These are phyloP conservation scores for Melinaea menophilus DNA, from an alignment of 2,888 invertebrate genomes.

Conservation along the genomic window DNA sequence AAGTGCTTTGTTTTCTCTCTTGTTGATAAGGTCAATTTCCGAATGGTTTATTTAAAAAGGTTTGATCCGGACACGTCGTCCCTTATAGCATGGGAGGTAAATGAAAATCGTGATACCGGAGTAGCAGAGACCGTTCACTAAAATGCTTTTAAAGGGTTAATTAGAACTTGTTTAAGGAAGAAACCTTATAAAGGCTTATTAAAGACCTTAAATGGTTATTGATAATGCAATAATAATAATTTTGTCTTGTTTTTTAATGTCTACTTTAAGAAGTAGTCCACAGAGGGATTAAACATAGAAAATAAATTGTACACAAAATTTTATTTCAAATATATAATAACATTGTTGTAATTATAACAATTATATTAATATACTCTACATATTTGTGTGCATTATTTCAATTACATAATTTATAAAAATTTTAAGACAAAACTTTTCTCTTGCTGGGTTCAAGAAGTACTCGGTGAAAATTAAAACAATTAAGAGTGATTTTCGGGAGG, in stretches of 20 bases:
- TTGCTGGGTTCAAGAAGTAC: background rate
- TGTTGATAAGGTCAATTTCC: too few relatives aligned
- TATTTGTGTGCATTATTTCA: too few relatives aligned
- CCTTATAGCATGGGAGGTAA: slow-evolving; percentile 27
- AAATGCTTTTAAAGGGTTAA: slow-evolving; percentile 33
- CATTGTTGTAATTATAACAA: too few relatives aligned
- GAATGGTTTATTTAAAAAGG: slow-evolving; percentile 9
- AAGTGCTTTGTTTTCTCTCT: too few relatives aligned
- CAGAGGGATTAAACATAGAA: too few relatives aligned
- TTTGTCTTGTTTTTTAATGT: background rate
- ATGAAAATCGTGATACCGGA: slow-evolving; percentile 29
- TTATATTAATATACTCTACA: too few relatives aligned
- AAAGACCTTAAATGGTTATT: slow-evolving; percentile 25
- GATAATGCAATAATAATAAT: slow-evolving; percentile 16
- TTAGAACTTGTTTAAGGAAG: slow-evolving; percentile 32
- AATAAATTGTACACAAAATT: too few relatives aligned
- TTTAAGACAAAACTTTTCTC: background rate
- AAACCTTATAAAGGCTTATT: slow-evolving; percentile 29
- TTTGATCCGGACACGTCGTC: slow-evolving; percentile 18
- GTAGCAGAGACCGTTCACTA: slow-evolving; percentile 31
- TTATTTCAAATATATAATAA: too few relatives aligned
- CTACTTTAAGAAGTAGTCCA: too few relatives aligned
- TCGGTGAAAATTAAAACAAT: slow-evolving; percentile 60
- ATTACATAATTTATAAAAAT: background rate
- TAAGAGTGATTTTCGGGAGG: slow-evolving; percentile 54